Conservation (phyloP, 1,140 invertebrate genomes). For the Calycopis cecrops region DNA sequence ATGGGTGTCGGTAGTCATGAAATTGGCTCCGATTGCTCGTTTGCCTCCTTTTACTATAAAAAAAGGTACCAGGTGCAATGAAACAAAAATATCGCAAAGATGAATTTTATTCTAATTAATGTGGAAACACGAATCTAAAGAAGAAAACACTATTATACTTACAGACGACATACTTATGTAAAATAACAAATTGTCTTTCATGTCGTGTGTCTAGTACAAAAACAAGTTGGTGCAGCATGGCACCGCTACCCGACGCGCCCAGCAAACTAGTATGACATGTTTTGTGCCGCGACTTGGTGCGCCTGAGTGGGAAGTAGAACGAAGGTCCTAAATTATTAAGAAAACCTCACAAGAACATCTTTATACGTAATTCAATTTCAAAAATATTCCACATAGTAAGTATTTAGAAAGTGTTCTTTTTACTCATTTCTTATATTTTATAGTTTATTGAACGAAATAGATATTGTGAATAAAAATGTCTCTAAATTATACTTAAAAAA, state of each 20-base stretch:
- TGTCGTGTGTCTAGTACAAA: conserved; percentile 28
- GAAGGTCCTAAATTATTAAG: too few relatives aligned
- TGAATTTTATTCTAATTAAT: conserved; percentile 74
- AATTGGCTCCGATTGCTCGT: too few relatives aligned
- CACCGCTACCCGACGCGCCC: conserved; percentile 7
- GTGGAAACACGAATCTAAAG: conserved; percentile 74
- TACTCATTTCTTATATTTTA: too few relatives aligned
- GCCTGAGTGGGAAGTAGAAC: conserved; percentile 4
- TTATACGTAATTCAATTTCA: too few relatives aligned
- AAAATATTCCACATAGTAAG: too few relatives aligned
- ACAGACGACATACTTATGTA: conserved; percentile 69
- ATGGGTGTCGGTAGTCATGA: too few relatives aligned
- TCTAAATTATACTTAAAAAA: too few relatives aligned
- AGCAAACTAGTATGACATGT: conserved; percentile 11
- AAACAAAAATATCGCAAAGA: conserved; percentile 60
- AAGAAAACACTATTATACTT: conserved; percentile 72
- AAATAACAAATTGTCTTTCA: conserved; percentile 72
- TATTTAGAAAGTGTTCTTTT: too few relatives aligned
- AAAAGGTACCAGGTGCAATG: conserved; percentile 31
- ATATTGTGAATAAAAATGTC: too few relatives aligned
- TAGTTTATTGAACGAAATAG: too few relatives aligned
- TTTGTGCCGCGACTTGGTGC: background rate
- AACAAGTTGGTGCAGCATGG: conserved; percentile 9
- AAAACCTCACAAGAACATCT: too few relatives aligned
- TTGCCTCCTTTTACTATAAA: too few relatives aligned